Conservation (phyloP, 2,888 invertebrate genomes). For the Cerastoderma edule region DNA sequence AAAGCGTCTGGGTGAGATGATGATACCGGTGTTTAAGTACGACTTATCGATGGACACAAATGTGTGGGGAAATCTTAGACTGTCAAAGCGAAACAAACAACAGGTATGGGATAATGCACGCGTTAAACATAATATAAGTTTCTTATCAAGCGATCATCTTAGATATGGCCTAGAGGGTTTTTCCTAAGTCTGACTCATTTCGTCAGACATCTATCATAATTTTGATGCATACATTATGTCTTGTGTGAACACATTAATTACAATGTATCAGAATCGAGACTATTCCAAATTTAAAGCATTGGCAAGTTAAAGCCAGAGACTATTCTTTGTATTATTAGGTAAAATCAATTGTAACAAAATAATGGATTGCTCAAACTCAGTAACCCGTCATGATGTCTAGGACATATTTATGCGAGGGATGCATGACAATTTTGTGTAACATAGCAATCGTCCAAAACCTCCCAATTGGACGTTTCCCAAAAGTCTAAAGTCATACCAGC, state of each 20-base stretch:
- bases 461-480: too few species aligned
- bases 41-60: conserved; percentile 17
- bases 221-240: neutral
- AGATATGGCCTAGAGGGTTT: neutral
- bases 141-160: neutral
- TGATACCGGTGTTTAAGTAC: conserved; percentile 12
- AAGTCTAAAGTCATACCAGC: too few species aligned
- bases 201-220: neutral
- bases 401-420: too few species aligned
- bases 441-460: too few species aligned
- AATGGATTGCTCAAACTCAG: too few species aligned
- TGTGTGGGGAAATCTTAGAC: neutral
- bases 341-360: too few species aligned
- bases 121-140: neutral
- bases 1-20: conserved; percentile 16
- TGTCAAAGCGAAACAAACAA: neutral
- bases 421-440: too few species aligned
- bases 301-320: too few species aligned
- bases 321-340: too few species aligned
- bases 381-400: too few species aligned
- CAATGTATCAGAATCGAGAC: too few species aligned
- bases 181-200: neutral
- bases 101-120: neutral
- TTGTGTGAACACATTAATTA: neutral
- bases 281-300: too few species aligned